These are phyloP conservation scores for Scaptomyza parva DNA, from an alignment of 2,888 invertebrate genomes.

Conservation along the genomic window DNA sequence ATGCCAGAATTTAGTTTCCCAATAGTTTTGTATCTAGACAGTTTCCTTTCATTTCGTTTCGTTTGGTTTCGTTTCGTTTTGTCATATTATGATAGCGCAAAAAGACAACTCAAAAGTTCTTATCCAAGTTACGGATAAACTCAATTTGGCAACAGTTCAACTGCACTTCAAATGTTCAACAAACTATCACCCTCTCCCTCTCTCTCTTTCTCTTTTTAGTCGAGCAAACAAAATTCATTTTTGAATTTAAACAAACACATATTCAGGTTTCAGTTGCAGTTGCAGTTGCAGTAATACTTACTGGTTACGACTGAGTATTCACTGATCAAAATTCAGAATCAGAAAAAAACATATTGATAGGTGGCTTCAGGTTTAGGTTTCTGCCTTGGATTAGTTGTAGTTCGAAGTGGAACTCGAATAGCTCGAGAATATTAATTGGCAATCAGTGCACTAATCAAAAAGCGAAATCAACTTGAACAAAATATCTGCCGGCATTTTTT, in stretches of 20 bases:
- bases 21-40: not conserved
- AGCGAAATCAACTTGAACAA: no score
- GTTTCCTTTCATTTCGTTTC: not conserved
- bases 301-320: not conserved
- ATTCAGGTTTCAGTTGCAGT: not conserved
- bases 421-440: conserved; percentile 2
- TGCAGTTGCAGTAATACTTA: no score
- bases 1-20: not conserved
- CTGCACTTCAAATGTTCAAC: no score
- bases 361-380: no score
- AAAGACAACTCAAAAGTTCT: not conserved
- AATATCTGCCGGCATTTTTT: no score
- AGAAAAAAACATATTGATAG: no score
- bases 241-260: not conserved
- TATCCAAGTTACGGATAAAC: not conserved
- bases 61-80: no score
- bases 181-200: no score
- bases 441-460: not conserved
- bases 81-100: no score
- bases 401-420: no score
- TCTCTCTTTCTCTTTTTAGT: no score
- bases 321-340: not conserved
- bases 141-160: not conserved
- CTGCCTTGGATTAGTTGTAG: no score
- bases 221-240: not conserved